These are phyloP conservation scores for Zeugodacus cucurbitae DNA, from an alignment of 1,140 invertebrate species.

Conservation along the genomic window DNA sequence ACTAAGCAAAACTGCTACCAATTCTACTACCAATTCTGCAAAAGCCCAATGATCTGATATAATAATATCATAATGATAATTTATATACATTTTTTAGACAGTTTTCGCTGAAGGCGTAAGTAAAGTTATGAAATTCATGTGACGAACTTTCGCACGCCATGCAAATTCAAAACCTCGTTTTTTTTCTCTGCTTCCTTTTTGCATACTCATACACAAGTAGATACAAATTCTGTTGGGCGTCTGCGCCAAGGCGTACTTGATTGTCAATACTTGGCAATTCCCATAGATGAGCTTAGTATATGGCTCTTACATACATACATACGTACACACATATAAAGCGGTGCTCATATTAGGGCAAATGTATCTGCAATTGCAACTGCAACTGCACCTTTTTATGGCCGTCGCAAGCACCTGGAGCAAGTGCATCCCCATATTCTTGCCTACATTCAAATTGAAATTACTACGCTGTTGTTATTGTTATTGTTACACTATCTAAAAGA, in stretches of 20 bases:
- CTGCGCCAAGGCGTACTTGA: conserved; percentile 35
- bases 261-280: conserved; percentile 33
- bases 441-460: not conserved
- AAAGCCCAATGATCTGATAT: not conserved
- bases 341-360: not conserved
- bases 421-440: not conserved
- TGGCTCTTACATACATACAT: not conserved
- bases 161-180: not conserved
- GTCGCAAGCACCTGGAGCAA: not conserved
- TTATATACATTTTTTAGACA: too few species aligned
- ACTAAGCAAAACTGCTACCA: not conserved
- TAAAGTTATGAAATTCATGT: conserved; percentile 18
- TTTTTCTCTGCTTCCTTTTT: not conserved
- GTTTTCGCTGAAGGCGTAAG: too few species aligned
- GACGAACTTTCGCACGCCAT: not conserved
- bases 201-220: not conserved
- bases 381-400: conserved; percentile 26
- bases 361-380: not conserved
- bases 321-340: not conserved
- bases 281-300: conserved; percentile 6
- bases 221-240: conserved; percentile 22
- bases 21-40: not conserved
- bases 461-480: not conserved
- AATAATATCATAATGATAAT: too few species aligned
- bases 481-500: not conserved